Conservation (phyloP, 1,140 invertebrate genomes). For the Amyelois transitella region DNA sequence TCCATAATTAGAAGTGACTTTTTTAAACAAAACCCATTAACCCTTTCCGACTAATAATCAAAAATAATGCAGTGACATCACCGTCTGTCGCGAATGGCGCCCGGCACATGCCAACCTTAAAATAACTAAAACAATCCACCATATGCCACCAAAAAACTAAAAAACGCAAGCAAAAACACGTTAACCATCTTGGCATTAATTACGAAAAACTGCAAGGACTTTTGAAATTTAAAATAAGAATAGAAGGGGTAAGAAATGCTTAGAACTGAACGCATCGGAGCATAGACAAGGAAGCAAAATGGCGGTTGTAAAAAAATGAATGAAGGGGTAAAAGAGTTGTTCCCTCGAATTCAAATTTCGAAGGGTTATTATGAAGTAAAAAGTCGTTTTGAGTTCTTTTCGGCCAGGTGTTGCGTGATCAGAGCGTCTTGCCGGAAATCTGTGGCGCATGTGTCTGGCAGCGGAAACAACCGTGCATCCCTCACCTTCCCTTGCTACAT, state of each 20-base stretch:
- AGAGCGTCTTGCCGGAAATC: conserved; percentile 66
- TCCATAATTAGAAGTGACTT: conserved; percentile 29
- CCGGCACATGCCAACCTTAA: conserved; percentile 62
- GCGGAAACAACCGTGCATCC: conserved; percentile 61
- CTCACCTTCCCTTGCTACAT: conserved; percentile 35
- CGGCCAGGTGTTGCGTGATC: conserved; percentile 58
- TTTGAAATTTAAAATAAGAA: conserved; percentile 29
- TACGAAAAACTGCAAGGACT: conserved; percentile 19
- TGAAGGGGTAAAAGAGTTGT: conserved; percentile 47
- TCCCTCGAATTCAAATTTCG: conserved; percentile 47
- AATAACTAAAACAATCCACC: conserved; percentile 66
- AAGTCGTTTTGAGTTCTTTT: conserved; percentile 50
- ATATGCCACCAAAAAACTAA: conserved; percentile 61
- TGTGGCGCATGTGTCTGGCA: conserved; percentile 62
- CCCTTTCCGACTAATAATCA: conserved; percentile 51
- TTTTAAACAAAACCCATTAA: conserved; percentile 49
- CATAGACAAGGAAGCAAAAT: conserved; percentile 37
- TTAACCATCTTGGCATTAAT: conserved; percentile 34
- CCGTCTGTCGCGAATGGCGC: conserved; percentile 59
- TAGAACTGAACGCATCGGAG: conserved; percentile 21
- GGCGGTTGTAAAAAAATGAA: conserved; percentile 40
- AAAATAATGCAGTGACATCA: conserved; percentile 67
- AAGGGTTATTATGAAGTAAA: conserved; percentile 57
- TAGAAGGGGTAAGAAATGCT: conserved; percentile 16
- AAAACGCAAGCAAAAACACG: conserved; percentile 38